Conservation (phyloP, 2,888 invertebrate species). For the Cheilosia soror region DNA sequence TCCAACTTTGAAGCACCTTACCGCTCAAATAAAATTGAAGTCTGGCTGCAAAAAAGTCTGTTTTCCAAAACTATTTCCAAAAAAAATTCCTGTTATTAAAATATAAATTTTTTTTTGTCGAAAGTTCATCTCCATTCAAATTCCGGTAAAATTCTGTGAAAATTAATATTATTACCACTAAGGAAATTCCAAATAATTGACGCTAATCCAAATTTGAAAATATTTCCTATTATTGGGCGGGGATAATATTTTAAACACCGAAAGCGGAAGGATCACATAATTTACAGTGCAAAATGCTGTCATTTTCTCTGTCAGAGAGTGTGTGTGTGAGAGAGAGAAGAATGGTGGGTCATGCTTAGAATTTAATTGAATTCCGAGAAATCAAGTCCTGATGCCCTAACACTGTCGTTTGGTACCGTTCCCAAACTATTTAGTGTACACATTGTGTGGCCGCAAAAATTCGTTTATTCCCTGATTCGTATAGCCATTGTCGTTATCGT, state of each 20-base stretch:
- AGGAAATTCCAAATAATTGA: conserved; percentile 67
- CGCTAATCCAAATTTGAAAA: conserved; percentile 70
- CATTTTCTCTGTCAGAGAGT: conserved; percentile 22
- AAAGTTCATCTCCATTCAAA: conserved; percentile 4
- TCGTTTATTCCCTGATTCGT: conserved; percentile 34
- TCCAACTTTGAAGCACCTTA: too few species aligned
- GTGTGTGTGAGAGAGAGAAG: neutral
- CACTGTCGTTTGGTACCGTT: conserved; percentile 15
- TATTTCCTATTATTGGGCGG: conserved; percentile 49
- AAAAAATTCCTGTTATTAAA: too few species aligned
- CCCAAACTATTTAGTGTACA: conserved; percentile 55
- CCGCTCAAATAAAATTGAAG: too few species aligned
- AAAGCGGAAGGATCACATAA: conserved; percentile 39
- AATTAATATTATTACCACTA: conserved; percentile 54
- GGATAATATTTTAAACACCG: conserved; percentile 41
- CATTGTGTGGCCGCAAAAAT: conserved; percentile 50
- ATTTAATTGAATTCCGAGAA: conserved; percentile 70
- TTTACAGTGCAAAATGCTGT: conserved; percentile 12
- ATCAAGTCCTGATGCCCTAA: conserved; percentile 39
- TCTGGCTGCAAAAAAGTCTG: too few species aligned
- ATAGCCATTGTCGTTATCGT: conserved; percentile 5
- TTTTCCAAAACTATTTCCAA: too few species aligned
- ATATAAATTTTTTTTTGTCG: too few species aligned
- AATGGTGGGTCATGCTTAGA: conserved; percentile 22
- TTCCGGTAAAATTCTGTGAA: conserved; percentile 51